phyloP scores from a whole-genome alignment of 2,888 invertebrate species.

The Lepetodrilus schrolli region DNA sequence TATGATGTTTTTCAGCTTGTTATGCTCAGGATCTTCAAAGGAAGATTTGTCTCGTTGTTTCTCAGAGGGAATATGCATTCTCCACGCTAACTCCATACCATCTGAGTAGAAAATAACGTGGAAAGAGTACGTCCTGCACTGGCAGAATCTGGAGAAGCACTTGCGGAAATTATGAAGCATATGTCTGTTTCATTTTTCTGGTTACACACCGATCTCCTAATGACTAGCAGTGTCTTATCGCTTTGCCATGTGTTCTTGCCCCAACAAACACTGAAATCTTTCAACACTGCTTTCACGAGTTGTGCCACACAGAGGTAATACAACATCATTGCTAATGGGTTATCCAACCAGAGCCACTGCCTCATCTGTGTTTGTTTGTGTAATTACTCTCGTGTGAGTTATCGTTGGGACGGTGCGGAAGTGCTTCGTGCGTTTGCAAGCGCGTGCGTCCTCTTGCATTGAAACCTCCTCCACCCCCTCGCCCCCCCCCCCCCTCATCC shows the following conservation, averaged over 20 bases:
- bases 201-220: not conserved
- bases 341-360: not conserved
- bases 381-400: not conserved
- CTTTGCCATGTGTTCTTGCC: no score
- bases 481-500: not conserved
- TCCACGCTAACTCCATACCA: no score
- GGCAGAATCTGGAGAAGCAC: not conserved
- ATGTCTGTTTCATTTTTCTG: conserved; percentile 1
- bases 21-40: no score
- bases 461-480: not conserved
- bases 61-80: no score
- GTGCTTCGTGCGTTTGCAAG: no score
- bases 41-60: no score
- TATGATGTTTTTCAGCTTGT: no score
- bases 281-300: not conserved
- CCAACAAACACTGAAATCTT: conserved; percentile 2
- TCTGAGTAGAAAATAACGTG: not conserved
- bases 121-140: not conserved
- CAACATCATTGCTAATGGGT: not conserved
- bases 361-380: conserved; percentile 16
- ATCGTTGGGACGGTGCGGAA: no score
- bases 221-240: not conserved
- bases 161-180: not conserved
- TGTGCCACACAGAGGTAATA: conserved; percentile 14
- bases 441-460: not conserved